Evolutionary conservation across 1,140 invertebrate species (phyloP), one percentile per base, ranked within the genome.

Genomic region (Drosophila parabipectinata): DNA sequence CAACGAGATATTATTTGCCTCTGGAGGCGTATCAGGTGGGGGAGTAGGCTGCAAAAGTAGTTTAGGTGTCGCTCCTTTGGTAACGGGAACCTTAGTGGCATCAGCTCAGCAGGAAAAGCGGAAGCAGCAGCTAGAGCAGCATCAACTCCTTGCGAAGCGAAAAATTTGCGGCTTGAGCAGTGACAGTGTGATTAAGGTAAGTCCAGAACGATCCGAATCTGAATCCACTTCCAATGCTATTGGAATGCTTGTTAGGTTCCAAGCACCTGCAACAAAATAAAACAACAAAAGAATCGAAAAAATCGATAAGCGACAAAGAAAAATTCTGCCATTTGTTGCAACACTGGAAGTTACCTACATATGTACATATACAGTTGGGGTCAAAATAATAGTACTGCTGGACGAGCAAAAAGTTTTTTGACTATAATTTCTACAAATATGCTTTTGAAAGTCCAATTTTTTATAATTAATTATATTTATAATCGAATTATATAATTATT

Each of bases 101-200:
- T 32, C 24, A 30, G 30, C n/a, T 45, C 73, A 84, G 18, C 72
- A 68, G 12, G 61, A 52, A 15, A 72, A 73, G 28, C 63, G 59
- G 21, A 67, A 63, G 7, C 78, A 80, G 57, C 69, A 66, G 30
- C 24, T 55, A 15, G 79, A 87, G 34, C 75, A 82, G 51, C 32
- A 72, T 39, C 56, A 83, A 18, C 26, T 59, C 60, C 81, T 66
- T 41, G 64, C 53, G 10, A 83, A 62, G 26, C 77, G 72, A 41
- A 87, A 87, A 69, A 88, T 87, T 63, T 87, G 83, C 62, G 89
- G 84, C 30, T 69, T 91, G 53, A 77, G 89, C 39, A 90, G 79
- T 41, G 90, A 91, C 61, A 91, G 76, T 57, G 26, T 91, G 56
- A 74, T 91, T 63, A 84, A 91, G 89, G 89, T 91, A 34, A 91